Conservation (phyloP, 2,888 invertebrate genomes). For the Anaspis maculata region DNA sequence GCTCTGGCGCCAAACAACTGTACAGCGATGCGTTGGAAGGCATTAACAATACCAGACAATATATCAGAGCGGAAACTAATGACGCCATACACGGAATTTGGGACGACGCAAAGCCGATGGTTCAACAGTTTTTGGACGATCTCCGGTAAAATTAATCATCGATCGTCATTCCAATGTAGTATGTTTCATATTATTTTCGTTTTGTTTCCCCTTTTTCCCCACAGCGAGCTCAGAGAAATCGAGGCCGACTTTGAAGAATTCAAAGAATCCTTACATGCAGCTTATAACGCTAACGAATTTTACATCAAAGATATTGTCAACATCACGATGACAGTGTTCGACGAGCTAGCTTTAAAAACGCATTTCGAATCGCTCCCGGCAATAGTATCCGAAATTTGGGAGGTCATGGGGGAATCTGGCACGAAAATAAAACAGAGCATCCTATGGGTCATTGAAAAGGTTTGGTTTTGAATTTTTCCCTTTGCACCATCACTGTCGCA, state of each 20-base stretch:
- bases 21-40: constrained; percentile 47
- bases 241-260: constrained; percentile 66
- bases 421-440: constrained; percentile 69
- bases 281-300: constrained; percentile 74
- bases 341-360: constrained; percentile 68
- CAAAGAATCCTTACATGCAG: constrained; percentile 62
- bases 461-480: constrained; percentile 24
- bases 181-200: background rate
- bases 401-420: constrained; percentile 78
- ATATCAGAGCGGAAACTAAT: constrained; percentile 60
- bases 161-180: too few species aligned
- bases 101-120: constrained; percentile 64
- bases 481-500: too few species aligned
- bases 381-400: constrained; percentile 75
- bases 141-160: constrained; percentile 54
- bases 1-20: constrained; percentile 39
- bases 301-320: constrained; percentile 71
- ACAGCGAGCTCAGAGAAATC: constrained; percentile 49
- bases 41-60: constrained; percentile 58
- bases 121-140: constrained; percentile 64
- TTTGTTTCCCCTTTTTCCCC: too few species aligned
- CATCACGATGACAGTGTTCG: constrained; percentile 60
- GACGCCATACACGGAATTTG: constrained; percentile 62
- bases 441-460: constrained; percentile 62
- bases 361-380: constrained; percentile 73